Evolutionary conservation across 2,888 invertebrate genomes (phyloP), one percentile per base, ranked within the genome.

Genomic region (Torymus tubicola): DNA sequence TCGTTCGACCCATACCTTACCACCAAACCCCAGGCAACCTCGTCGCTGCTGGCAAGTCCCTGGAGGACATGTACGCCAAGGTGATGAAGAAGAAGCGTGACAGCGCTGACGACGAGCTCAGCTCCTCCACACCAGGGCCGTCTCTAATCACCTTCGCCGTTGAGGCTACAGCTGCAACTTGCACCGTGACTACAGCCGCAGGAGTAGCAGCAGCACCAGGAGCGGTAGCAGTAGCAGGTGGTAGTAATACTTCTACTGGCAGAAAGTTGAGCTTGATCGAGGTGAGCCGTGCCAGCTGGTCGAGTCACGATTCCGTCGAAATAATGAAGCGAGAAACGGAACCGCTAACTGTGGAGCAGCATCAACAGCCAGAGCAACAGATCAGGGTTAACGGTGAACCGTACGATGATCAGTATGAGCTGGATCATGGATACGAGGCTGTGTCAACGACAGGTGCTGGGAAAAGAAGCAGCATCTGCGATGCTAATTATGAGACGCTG

Each of bases 11-110:
- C 24, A 8, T 42, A 42, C 42, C 8, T 42, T 42, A 42, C 8
- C 5, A 8, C 50, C 16, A 76, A 77, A 69, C 52, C n/a, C 16
- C 68, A 82, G 80, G 85, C 21, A 83, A 83, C 42, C 42, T 42
- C 64, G 76, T 87, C 16, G 78, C 87, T 8, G 83, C 87, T 65
- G 86, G 89, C 0, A 93, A 94, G 83, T 95, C 95, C 85, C 91
- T 96, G n/a, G 97, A 97, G 86, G 96, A 96, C 86, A 96, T 97
- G 94, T 97, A 97, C 89, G 97, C 97, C 1, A 97, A 97, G 92
- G 97, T 97, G 21, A 93, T 94, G 87, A 96, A 96, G 88, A 95
- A 94, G 89, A 92, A 91, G 69, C 88, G 87, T 12, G 91, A 92
- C 89, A 12, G 82, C 81, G 0, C 90, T 1, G 92, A 81, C 14